phyloP scores from a whole-genome alignment of 2,797 vertebrate species.

The Syndactyla subalaris region DNA sequence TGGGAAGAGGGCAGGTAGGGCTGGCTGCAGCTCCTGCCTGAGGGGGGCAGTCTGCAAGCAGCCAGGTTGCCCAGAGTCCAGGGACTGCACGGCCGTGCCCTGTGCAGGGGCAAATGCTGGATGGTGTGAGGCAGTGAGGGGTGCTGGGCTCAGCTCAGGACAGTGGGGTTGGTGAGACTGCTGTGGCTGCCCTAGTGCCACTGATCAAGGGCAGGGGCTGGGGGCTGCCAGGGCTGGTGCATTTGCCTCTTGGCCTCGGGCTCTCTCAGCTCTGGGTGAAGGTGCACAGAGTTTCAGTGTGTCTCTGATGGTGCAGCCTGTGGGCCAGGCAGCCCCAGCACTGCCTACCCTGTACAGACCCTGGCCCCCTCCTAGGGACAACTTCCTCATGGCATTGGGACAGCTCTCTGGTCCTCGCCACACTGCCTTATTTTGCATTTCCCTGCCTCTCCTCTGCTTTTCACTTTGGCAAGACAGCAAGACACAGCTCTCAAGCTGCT shows the following conservation, averaged over 20 bases:
- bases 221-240: background rate
- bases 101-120: background rate
- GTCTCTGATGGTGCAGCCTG: background rate
- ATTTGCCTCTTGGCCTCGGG: background rate
- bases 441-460: background rate
- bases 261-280: background rate
- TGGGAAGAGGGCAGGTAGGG: background rate
- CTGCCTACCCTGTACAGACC: background rate
- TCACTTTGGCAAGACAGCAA: background rate
- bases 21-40: background rate
- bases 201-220: background rate
- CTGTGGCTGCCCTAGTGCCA: background rate
- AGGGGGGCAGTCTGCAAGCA: background rate
- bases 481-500: background rate
- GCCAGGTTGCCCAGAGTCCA: background rate
- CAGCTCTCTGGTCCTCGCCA: accelerated
- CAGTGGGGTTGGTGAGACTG: background rate
- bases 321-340: background rate
- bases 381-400: accelerated
- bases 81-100: background rate
- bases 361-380: background rate
- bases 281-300: background rate
- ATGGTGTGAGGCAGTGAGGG: background rate
- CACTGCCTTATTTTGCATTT: background rate
- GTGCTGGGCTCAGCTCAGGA: background rate